A percentile compares a stretch with the other conserved stretches of the same genome.
phyloP scores from a whole-genome alignment of 2,888 invertebrate species.

The Ametastegia equiseti region DNA sequence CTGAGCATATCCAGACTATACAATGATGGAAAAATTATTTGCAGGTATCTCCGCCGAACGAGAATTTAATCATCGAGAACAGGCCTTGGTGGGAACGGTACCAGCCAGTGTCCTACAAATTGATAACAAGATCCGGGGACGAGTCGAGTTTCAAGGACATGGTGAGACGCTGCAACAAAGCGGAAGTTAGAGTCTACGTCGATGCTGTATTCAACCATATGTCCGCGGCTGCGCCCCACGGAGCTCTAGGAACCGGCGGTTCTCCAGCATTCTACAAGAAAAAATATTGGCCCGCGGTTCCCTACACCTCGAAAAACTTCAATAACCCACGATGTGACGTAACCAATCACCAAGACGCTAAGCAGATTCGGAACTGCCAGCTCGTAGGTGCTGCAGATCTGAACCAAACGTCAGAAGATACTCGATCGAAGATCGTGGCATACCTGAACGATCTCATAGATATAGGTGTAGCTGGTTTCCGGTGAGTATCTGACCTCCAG shows the following conservation, averaged over 20 bases:
- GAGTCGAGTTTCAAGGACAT: constrained; percentile 85
- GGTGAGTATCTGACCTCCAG: constrained; percentile 58
- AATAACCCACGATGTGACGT: constrained; percentile 66
- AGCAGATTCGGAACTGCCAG: constrained; percentile 76
- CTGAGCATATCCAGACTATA: too few relatives aligned
- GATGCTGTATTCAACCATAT: constrained; percentile 89
- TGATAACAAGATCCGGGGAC: constrained; percentile 86
- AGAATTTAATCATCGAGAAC: constrained; percentile 75
- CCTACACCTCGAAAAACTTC: constrained; percentile 74
- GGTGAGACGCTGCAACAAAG: constrained; percentile 77
- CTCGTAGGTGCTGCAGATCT: constrained; percentile 78
- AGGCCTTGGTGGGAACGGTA: constrained; percentile 79
- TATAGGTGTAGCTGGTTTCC: constrained; percentile 79
- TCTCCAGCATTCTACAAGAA: constrained; percentile 76
- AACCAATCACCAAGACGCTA: constrained; percentile 72
- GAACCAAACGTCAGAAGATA: constrained; percentile 76
- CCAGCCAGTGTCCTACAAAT: constrained; percentile 88
- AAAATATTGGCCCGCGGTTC: constrained; percentile 75
- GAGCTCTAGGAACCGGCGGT: constrained; percentile 81
- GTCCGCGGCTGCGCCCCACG: constrained; percentile 78
- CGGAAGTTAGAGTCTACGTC: constrained; percentile 80
- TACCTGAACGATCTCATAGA: constrained; percentile 77
- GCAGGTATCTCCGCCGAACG: constrained; percentile 80
- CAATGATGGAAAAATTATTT: too few relatives aligned
- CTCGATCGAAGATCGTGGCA: constrained; percentile 75